Base-by-base conservation (phyloP, 2,888 invertebrate species). In the Rosalia funebris region DNA sequence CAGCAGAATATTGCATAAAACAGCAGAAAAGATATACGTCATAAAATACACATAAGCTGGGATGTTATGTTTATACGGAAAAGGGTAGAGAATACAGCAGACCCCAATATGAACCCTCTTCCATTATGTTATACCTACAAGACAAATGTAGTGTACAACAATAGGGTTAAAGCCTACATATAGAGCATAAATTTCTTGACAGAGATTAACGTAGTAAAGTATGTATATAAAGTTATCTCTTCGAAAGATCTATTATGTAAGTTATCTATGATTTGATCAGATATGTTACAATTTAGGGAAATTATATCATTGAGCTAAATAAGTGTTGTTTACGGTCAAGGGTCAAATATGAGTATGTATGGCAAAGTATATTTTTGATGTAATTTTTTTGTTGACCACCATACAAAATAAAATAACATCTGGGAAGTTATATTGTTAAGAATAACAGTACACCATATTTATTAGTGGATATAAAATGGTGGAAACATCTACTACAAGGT, bases 81-180 rank as follows among this genome's bases (percentile, higher is more conserved):
- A 39, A 50, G 50, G 50, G 39, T 50, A 50, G 12, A 50, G 39
- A 15, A 39, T 17, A 50, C 39, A 11, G 39, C 19, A 31, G 39
- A 37, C 50, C 50, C 39, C 31, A 39, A 50, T 50, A 39, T 39
- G 46, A 52, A 54, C 57, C 57, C 57, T 62, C 57, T 47, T 45
- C 45, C 57, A 62, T 50, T 62, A 44, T 57, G 42, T 48, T 44
- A 62, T 54, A 62, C 62, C 62, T 62, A 57, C 54, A 57, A 53
- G 57, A 50, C 48, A 56, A 62, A 62, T 62, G 57, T 57, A 54
- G 62, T 57, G 54, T 53, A 54, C 48, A 54, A 41, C 45, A 57
- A 62, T 50, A 25, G 54, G 57, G 57, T 62, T n/a, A n/a, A n/a
- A n/a, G n/a, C n/a, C n/a, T n/a, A n/a, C 62, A 50, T 20, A 39